These are phyloP conservation scores for Plusia festucae DNA, from an alignment of 2,888 invertebrate species.

Conservation along the genomic window DNA sequence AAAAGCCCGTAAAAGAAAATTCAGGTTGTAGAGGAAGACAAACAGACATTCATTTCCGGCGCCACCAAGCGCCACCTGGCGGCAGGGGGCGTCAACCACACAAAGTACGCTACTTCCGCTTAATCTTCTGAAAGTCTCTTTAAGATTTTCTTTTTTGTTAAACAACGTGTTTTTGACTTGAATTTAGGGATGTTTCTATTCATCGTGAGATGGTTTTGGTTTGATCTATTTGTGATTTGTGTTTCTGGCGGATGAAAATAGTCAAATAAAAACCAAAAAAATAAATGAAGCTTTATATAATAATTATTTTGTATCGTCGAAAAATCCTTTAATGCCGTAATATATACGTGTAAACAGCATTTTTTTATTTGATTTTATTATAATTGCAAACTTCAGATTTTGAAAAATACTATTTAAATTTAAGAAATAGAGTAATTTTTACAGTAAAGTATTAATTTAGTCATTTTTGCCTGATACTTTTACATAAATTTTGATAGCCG, in stretches of 20 bases:
- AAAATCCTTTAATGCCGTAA: too few species aligned
- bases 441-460: too few species aligned
- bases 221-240: conserved; percentile 20
- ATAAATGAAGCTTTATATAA: too few species aligned
- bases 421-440: too few species aligned
- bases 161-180: conserved; percentile 51
- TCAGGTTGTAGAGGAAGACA: conserved; percentile 73
- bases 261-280: not conserved
- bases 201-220: conserved; percentile 18
- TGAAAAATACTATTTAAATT: too few species aligned
- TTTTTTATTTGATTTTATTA: too few species aligned
- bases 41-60: conserved; percentile 79
- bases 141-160: conserved; percentile 49
- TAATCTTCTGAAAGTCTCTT: conserved; percentile 58
- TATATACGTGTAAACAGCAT: too few species aligned
- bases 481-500: too few species aligned
- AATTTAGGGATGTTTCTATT: conserved; percentile 46
- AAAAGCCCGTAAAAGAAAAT: conserved; percentile 57
- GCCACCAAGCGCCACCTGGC: conserved; percentile 61
- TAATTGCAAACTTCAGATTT: too few species aligned
- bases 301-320: too few species aligned
- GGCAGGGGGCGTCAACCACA: conserved; percentile 66
- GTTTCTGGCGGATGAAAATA: conserved; percentile 9
- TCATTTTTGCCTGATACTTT: too few species aligned
- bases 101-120: conserved; percentile 66